These are phyloP conservation scores for Sarcophilus harrisii DNA, from an alignment of 2,797 vertebrate genomes.

Conservation along the genomic window DNA sequence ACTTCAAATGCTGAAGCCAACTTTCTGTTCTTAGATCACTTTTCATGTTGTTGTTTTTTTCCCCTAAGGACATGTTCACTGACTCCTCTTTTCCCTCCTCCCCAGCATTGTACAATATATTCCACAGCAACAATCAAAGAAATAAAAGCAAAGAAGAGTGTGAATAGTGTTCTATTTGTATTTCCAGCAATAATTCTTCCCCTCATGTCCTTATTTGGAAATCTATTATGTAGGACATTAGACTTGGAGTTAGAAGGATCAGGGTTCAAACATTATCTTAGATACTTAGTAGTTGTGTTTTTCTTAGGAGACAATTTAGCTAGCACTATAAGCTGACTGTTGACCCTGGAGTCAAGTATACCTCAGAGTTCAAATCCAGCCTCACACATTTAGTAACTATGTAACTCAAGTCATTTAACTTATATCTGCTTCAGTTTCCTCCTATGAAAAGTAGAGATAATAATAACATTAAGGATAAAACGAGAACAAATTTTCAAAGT, in stretches of 20 bases:
- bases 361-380: too few relatives aligned
- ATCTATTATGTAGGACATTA: too few relatives aligned
- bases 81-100: conserved; percentile 62
- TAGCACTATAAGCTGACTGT: too few relatives aligned
- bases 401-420: too few relatives aligned
- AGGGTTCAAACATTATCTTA: too few relatives aligned
- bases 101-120: conserved; percentile 59
- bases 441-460: background rate
- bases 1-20: conserved; percentile 74
- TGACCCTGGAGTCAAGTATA: too few relatives aligned
- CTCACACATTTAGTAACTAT: too few relatives aligned
- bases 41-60: conserved; percentile 63
- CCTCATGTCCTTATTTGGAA: conserved; percentile 18
- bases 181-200: conserved; percentile 66
- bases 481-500: background rate
- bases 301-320: too few relatives aligned
- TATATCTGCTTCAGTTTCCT: background rate
- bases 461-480: background rate
- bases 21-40: conserved; percentile 73
- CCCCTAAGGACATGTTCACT: conserved; percentile 74
- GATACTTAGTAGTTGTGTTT: too few relatives aligned
- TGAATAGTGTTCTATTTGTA: conserved; percentile 75
- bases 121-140: conserved; percentile 74
- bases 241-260: too few relatives aligned
- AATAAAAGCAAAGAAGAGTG: conserved; percentile 74